Percentiles rank a stretch among this genome's conserved stretches.
phyloP scores from a whole-genome alignment of 2,113 vertebrate species.

The Sorex fumeus region DNA sequence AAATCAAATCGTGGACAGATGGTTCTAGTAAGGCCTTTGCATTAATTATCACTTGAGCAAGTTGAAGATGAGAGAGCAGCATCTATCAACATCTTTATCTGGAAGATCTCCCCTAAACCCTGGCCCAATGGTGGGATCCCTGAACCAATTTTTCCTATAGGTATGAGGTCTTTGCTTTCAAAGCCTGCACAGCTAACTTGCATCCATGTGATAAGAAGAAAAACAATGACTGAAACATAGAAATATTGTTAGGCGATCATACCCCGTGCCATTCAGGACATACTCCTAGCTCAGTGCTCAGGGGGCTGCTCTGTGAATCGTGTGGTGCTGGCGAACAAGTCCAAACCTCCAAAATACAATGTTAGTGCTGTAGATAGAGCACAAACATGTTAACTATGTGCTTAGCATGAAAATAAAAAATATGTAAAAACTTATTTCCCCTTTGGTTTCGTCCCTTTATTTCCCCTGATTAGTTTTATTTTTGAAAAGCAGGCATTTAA shows the following conservation, averaged over 20 bases:
- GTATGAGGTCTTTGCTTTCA: rapidly evolving
- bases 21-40: background rate
- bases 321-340: too few species aligned
- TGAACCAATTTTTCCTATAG: rapidly evolving
- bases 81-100: background rate
- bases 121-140: too few species aligned
- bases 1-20: background rate
- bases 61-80: background rate
- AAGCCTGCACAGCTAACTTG: rapidly evolving
- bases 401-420: background rate
- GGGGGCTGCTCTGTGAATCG: too few species aligned
- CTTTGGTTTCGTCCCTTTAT: background rate
- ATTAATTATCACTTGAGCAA: background rate
- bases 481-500: conserved; percentile 1
- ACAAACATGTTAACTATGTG: too few species aligned
- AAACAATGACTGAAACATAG: too few species aligned
- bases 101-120: background rate
- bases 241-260: too few species aligned
- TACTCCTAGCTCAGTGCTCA: too few species aligned
- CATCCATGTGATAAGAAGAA: rapidly evolving
- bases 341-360: too few species aligned
- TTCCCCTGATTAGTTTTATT: background rate
- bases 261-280: too few species aligned
- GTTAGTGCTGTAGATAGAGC: too few species aligned
- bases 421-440: background rate